These are phyloP conservation scores for Saxidomus purpurata DNA, from an alignment of 1,140 invertebrate genomes.

Conservation along the genomic window DNA sequence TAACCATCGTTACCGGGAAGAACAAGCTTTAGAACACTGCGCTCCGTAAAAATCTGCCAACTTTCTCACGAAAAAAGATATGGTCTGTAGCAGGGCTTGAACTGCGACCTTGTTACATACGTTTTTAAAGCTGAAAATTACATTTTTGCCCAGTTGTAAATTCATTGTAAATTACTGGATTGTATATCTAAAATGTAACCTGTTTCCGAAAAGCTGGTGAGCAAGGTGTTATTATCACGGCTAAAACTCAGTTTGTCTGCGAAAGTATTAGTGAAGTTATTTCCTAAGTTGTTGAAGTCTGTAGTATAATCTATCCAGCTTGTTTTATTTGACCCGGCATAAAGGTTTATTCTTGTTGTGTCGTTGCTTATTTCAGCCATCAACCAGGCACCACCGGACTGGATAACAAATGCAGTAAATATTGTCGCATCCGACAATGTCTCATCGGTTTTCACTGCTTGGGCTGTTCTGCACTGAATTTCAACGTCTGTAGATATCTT, in stretches of 20 bases:
- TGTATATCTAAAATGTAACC: slow-evolving; percentile 3
- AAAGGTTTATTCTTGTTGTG: slow-evolving; percentile 28
- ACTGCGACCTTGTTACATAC: too few relatives aligned
- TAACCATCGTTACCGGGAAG: too few relatives aligned
- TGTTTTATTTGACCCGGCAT: slow-evolving; percentile 14
- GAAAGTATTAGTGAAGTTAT: neutral
- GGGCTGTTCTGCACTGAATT: slow-evolving; percentile 71
- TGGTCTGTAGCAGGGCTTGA: too few relatives aligned
- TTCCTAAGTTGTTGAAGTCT: neutral
- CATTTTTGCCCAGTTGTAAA: too few relatives aligned
- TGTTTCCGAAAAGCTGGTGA: slow-evolving; percentile 3
- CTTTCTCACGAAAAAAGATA: too few relatives aligned
- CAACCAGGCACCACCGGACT: neutral
- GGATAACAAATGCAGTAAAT: slow-evolving; percentile 35
- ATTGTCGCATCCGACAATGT: slow-evolving; percentile 41
- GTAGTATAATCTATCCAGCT: slow-evolving; percentile 31
- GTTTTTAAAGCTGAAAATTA: too few relatives aligned
- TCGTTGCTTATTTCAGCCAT: slow-evolving; percentile 24
- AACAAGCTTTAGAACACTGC: too few relatives aligned
- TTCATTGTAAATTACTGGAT: too few relatives aligned
- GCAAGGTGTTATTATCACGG: slow-evolving; percentile 15
- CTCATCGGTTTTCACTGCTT: slow-evolving; percentile 69
- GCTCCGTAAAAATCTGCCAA: too few relatives aligned
- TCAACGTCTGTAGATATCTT: slow-evolving; percentile 43
- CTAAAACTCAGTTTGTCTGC: neutral